These are phyloP conservation scores for Oncorhynchus gorbuscha DNA, from an alignment of 2,113 vertebrate species.

Conservation along the genomic window DNA sequence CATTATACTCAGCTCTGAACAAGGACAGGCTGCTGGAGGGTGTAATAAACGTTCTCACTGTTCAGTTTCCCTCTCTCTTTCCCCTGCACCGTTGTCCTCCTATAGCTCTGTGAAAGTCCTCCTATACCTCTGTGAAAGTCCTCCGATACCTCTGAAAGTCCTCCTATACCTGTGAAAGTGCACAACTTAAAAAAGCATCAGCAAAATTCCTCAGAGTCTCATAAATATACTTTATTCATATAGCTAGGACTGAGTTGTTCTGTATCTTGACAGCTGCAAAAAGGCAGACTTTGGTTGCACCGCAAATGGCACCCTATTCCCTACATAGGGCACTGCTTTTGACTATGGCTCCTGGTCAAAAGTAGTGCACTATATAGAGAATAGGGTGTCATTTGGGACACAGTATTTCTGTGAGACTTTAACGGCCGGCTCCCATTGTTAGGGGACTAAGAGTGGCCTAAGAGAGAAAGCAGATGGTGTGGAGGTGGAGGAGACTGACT, in stretches of 20 bases:
- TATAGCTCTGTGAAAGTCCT: too few species aligned
- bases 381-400: too few species aligned
- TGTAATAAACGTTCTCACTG: constrained; percentile 41
- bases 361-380: too few species aligned
- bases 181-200: neutral
- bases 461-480: constrained; percentile 51
- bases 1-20: constrained; percentile 43
- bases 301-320: too few species aligned
- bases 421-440: neutral
- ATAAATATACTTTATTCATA: neutral
- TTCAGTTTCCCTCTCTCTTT: constrained; percentile 25
- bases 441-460: constrained; percentile 5
- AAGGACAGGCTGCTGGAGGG: constrained; percentile 50
- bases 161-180: neutral
- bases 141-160: too few species aligned
- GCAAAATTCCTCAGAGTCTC: neutral
- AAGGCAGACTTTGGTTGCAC: too few species aligned
- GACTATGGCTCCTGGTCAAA: too few species aligned
- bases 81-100: neutral
- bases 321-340: too few species aligned
- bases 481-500: neutral
- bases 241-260: neutral
- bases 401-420: too few species aligned
- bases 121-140: too few species aligned
- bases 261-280: too few species aligned